Conservation (phyloP, 1,140 invertebrate species). For the Colletes gigas region DNA sequence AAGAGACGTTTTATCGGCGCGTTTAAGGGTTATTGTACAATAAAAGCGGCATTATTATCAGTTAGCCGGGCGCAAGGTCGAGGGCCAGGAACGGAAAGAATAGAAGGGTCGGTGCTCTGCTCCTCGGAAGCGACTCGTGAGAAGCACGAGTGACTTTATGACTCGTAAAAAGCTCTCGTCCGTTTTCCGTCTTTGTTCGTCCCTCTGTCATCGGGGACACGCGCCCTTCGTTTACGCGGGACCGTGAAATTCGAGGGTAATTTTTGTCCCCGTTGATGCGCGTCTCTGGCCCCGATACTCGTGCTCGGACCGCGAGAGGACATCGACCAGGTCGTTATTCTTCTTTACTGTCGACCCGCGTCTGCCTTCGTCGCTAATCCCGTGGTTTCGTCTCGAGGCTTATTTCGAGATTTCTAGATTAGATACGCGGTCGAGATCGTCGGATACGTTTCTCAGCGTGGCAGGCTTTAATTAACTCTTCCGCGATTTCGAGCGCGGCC, state of each 20-base stretch:
- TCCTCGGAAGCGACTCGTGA: slow-evolving; percentile 73
- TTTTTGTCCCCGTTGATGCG: slow-evolving; percentile 3
- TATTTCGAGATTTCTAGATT: slow-evolving; percentile 43
- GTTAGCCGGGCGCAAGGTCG: slow-evolving; percentile 69
- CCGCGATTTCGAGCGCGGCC: slow-evolving; percentile 36
- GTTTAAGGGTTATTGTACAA: slow-evolving; percentile 81
- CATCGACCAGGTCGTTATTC: slow-evolving; percentile 28
- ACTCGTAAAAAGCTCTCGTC: slow-evolving; percentile 76
- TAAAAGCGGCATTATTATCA: slow-evolving; percentile 82
- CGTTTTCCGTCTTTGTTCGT: slow-evolving; percentile 28
- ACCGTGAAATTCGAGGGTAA: slow-evolving; percentile 44
- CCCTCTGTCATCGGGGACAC: slow-evolving; percentile 52
- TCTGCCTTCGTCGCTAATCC: slow-evolving; percentile 21
- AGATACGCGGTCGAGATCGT: slow-evolving; percentile 37
- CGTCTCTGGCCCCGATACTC: not conserved
- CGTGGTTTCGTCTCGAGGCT: slow-evolving; percentile 7
- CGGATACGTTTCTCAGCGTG: slow-evolving; percentile 29
- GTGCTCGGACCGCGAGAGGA: not conserved
- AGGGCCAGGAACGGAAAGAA: slow-evolving; percentile 49
- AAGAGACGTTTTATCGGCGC: slow-evolving; percentile 78
- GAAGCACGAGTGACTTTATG: slow-evolving; percentile 80
- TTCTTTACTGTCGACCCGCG: slow-evolving; percentile 31
- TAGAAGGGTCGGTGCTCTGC: slow-evolving; percentile 36
- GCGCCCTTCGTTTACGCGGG: slow-evolving; percentile 51
- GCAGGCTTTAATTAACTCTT: slow-evolving; percentile 46